phyloP scores from a whole-genome alignment of 2,113 vertebrate species.

The Macrotus californicus region DNA sequence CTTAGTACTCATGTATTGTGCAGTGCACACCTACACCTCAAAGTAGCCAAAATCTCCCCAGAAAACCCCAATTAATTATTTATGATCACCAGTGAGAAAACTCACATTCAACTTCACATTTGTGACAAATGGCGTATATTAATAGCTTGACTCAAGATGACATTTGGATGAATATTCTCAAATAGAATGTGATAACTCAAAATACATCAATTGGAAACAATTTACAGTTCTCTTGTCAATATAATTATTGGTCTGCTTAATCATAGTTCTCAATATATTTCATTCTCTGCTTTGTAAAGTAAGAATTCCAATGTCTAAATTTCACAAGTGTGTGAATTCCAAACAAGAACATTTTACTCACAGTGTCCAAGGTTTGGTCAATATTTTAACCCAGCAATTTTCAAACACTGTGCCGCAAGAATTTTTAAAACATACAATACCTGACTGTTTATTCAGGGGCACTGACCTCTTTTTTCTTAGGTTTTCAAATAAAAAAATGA shows the following conservation, averaged over 20 bases:
- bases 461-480: no score
- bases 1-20: neutral
- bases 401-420: no score
- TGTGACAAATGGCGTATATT: neutral
- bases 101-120: neutral
- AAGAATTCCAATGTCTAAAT: slow-evolving; percentile 1
- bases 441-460: no score
- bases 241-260: neutral
- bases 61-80: neutral
- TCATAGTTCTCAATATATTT: neutral
- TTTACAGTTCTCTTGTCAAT: neutral
- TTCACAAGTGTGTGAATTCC: neutral
- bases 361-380: neutral
- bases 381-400: neutral
- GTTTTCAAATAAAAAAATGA: no score
- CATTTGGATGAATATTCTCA: neutral
- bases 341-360: neutral
- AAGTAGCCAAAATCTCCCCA: neutral
- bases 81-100: neutral
- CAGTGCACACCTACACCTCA: neutral
- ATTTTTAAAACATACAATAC: no score
- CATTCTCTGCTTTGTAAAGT: neutral
- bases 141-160: neutral
- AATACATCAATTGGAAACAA: neutral
- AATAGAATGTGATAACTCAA: neutral